These are phyloP conservation scores for Galagoides demidoff DNA, from an alignment of 2,797 vertebrate genomes.

Conservation along the genomic window DNA sequence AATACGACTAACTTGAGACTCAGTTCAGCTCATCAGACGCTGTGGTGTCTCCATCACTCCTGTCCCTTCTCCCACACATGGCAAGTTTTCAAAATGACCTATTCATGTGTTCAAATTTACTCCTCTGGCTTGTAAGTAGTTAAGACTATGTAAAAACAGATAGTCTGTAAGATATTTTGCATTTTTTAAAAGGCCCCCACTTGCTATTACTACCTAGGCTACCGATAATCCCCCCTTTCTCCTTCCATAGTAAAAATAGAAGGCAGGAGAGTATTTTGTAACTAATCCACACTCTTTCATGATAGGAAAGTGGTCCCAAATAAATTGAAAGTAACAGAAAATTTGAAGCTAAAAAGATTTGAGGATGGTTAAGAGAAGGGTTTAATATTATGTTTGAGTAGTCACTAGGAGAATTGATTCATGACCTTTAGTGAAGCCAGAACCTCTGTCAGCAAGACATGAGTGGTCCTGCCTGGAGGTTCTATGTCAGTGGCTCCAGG, in stretches of 20 bases:
- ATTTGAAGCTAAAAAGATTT: slow-evolving; percentile 31
- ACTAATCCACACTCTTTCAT: slow-evolving; percentile 32
- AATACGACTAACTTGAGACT: neutral
- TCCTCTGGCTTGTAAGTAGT: neutral
- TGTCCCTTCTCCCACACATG: neutral
- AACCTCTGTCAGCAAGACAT: slow-evolving; percentile 5
- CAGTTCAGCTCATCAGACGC: neutral
- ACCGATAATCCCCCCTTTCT: neutral
- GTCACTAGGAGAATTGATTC: neutral
- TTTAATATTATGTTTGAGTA: neutral
- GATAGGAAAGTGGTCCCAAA: neutral
- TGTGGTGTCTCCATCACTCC: neutral
- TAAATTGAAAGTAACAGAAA: neutral
- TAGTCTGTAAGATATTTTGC: neutral
- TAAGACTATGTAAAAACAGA: neutral
- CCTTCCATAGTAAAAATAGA: neutral
- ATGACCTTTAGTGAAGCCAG: neutral
- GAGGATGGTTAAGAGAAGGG: slow-evolving; percentile 26
- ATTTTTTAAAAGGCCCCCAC: neutral
- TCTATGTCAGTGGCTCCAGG: neutral
- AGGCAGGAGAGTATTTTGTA: slow-evolving; percentile 39
- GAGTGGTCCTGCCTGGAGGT: neutral
- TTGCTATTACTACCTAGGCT: neutral
- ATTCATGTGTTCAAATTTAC: neutral
- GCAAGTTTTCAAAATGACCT: neutral